Percentiles rank a stretch among this genome's conserved stretches.
Evolutionary conservation across 1,140 invertebrate genomes (phyloP).

Genomic region (Metaphire vulgaris): DNA sequence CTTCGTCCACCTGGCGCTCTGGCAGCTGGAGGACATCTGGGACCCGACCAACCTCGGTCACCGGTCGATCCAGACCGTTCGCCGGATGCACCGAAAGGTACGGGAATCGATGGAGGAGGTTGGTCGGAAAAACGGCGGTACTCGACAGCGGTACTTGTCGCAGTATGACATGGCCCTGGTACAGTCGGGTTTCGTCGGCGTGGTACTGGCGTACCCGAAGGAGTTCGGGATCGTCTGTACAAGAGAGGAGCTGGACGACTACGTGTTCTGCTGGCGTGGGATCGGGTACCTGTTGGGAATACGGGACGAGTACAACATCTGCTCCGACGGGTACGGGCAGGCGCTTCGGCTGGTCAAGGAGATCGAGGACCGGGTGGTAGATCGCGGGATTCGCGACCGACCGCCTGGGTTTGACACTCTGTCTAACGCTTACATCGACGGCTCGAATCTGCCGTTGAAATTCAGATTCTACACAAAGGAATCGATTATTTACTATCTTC

Average conservation of each 20-base stretch:
- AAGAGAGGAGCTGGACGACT: slow-evolving; percentile 62
- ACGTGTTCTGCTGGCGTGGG: slow-evolving; percentile 75
- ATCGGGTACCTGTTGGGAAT: slow-evolving; percentile 74
- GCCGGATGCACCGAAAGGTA: slow-evolving; percentile 50
- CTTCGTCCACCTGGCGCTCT: slow-evolving; percentile 63
- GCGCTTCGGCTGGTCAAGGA: slow-evolving; percentile 45
- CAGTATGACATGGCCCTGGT: slow-evolving; percentile 78
- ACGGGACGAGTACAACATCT: slow-evolving; percentile 66
- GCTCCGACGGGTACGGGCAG: slow-evolving; percentile 51
- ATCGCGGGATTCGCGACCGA: slow-evolving; percentile 32
- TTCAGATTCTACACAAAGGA: not conserved
- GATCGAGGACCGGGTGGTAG: slow-evolving; percentile 33
- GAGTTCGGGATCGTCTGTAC: slow-evolving; percentile 58
- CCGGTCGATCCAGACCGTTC: slow-evolving; percentile 41
- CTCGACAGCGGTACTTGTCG: slow-evolving; percentile 47
- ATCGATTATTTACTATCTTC: not conserved
- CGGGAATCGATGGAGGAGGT: slow-evolving; percentile 53
- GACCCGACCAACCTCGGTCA: slow-evolving; percentile 31
- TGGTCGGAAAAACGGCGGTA: slow-evolving; percentile 34
- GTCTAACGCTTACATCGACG: slow-evolving; percentile 33
- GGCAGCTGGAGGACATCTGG: slow-evolving; percentile 55
- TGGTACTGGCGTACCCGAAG: slow-evolving; percentile 61
- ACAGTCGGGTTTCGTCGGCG: slow-evolving; percentile 65
- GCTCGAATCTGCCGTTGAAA: slow-evolving; percentile 18
- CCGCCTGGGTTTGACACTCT: slow-evolving; percentile 33